Conservation (phyloP, 2,888 invertebrate genomes). For the Linnaemya vulpina region DNA sequence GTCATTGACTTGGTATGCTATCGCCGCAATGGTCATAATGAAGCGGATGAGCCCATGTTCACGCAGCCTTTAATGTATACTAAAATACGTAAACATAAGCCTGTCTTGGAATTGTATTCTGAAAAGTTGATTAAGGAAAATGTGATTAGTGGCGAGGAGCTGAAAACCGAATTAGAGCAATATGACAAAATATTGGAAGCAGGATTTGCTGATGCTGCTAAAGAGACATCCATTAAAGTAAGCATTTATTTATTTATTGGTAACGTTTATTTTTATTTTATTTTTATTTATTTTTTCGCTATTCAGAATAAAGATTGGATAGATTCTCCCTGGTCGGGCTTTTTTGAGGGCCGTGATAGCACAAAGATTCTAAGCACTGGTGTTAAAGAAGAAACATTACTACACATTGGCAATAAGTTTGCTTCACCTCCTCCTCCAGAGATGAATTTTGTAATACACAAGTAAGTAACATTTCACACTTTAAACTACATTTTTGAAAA, state of each 20-base stretch:
- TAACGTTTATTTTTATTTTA: not conserved
- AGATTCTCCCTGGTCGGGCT: constrained; percentile 90
- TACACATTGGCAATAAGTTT: constrained; percentile 87
- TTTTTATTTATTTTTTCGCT: not conserved
- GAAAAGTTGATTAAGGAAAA: constrained; percentile 89
- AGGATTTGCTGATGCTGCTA: constrained; percentile 86
- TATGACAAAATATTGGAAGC: constrained; percentile 85
- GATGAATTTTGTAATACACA: constrained; percentile 87
- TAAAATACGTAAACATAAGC: constrained; percentile 87
- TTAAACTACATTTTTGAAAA: no score
- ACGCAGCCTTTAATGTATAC: constrained; percentile 98
- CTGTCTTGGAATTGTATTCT: constrained; percentile 88
- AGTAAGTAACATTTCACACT: constrained; percentile 76
- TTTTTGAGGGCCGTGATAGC: constrained; percentile 86
- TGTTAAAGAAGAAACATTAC: constrained; percentile 86
- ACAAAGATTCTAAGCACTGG: constrained; percentile 86
- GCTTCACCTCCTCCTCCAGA: constrained; percentile 86
- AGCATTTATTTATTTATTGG: not conserved
- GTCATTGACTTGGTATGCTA: constrained; percentile 92
- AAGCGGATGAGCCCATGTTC: constrained; percentile 97
- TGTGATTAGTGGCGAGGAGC: constrained; percentile 87
- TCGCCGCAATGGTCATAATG: constrained; percentile 96
- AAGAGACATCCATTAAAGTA: constrained; percentile 84
- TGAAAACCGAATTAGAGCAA: constrained; percentile 84
- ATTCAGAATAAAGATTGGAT: constrained; percentile 90